Evolutionary conservation across 2,113 vertebrate genomes (phyloP).

Genomic region (Gobiocypris rarus): DNA sequence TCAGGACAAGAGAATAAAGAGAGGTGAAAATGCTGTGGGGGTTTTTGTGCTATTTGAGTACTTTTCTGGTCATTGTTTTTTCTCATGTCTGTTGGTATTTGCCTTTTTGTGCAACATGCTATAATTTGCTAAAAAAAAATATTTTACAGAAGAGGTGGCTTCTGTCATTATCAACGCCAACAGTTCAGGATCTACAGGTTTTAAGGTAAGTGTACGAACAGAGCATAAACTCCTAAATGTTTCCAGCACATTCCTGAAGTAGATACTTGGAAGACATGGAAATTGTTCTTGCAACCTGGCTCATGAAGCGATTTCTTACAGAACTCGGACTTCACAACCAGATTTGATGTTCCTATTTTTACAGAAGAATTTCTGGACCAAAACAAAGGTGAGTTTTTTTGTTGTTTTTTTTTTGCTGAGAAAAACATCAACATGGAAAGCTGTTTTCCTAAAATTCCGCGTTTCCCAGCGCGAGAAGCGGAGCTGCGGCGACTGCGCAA

Average conservation of each 20-base stretch:
- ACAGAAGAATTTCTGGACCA: constrained; percentile 98
- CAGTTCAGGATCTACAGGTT: constrained; percentile 66
- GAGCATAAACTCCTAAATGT: not conserved
- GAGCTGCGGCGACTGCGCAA: constrained; percentile 93
- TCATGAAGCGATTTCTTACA: constrained; percentile 59
- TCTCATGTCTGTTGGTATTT: not conserved
- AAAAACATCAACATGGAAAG: not conserved
- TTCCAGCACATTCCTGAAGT: not conserved
- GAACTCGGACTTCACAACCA: constrained; percentile 80
- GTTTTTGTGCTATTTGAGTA: not conserved
- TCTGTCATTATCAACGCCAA: constrained; percentile 72
- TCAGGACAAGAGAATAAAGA: constrained; percentile 94
- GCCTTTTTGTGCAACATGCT: not conserved
- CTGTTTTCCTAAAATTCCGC: rapidly evolving
- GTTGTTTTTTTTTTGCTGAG: not conserved
- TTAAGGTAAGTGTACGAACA: constrained; percentile 67
- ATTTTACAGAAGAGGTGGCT: constrained; percentile 75
- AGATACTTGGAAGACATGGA: not conserved
- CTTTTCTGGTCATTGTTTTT: not conserved
- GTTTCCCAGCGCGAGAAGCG: constrained; percentile 85
- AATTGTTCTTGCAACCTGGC: not conserved
- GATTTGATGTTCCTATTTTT: constrained; percentile 95
- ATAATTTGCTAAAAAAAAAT: not conserved
- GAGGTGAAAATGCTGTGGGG: constrained; percentile 78
- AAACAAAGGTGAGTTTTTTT: constrained; percentile 87